phyloP scores from a whole-genome alignment of 2,113 vertebrate species.

The Epinephelus moara region DNA sequence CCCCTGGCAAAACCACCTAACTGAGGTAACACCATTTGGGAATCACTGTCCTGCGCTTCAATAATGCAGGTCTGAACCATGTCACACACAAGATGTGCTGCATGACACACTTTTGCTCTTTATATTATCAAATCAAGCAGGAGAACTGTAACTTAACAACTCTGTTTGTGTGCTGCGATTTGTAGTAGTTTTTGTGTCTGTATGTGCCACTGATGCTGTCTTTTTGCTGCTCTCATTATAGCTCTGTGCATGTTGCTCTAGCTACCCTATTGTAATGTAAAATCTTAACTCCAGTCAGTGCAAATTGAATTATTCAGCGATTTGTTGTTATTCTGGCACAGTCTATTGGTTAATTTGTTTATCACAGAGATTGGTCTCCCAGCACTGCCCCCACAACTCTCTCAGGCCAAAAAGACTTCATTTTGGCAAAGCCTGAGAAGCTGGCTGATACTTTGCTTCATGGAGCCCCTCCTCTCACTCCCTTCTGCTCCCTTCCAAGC shows the following conservation, averaged over 20 bases:
- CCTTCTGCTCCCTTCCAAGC: constrained; percentile 16
- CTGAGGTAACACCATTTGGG: background rate
- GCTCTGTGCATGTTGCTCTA: constrained; percentile 22
- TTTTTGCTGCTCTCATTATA: background rate
- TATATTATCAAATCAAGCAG: background rate
- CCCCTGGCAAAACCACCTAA: background rate
- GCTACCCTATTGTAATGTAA: constrained; percentile 30
- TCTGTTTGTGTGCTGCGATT: background rate
- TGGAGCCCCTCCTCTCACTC: constrained; percentile 42
- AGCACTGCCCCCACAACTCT: constrained; percentile 20
- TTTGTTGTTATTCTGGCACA: constrained; percentile 69
- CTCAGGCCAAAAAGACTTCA: constrained; percentile 60
- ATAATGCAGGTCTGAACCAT: constrained; percentile 5
- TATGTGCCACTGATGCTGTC: background rate
- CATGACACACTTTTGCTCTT: background rate
- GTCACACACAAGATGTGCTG: background rate
- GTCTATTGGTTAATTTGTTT: constrained; percentile 69
- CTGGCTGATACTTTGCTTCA: constrained; percentile 49
- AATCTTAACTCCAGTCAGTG: constrained; percentile 45
- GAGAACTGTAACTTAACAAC: background rate
- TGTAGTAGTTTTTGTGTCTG: background rate
- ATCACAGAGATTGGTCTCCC: constrained; percentile 62
- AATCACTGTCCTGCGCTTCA: background rate
- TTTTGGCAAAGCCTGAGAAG: constrained; percentile 58
- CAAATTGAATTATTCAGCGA: constrained; percentile 66